Percentiles rank a stretch among this genome's conserved stretches.
These are phyloP conservation scores for Arctopsyche grandis DNA, from an alignment of 1,140 invertebrate genomes.

Conservation along the genomic window DNA sequence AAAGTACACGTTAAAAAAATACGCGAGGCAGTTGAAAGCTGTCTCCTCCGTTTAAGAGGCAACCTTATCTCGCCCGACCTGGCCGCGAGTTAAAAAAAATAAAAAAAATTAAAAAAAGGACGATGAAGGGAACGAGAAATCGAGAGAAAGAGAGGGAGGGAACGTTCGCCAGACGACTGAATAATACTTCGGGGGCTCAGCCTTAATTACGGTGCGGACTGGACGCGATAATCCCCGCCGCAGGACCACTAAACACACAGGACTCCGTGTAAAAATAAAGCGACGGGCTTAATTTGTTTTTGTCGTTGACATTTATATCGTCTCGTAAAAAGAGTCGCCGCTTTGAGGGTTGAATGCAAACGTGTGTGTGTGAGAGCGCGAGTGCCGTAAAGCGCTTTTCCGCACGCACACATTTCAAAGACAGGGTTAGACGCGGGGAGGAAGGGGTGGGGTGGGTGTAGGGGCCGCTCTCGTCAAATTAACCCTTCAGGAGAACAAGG, in stretches of 20 bases:
- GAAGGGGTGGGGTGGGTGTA: no score
- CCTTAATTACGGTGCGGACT: slow-evolving; percentile 39
- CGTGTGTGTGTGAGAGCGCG: neutral
- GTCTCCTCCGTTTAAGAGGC: slow-evolving; percentile 15
- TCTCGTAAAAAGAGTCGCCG: slow-evolving; percentile 42
- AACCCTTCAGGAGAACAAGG: slow-evolving; percentile 53
- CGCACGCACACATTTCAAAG: neutral
- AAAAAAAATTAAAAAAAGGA: slow-evolving; percentile 4
- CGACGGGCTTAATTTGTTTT: slow-evolving; percentile 51
- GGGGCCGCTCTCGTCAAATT: slow-evolving; percentile 48
- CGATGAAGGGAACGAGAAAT: neutral
- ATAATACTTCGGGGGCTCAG: slow-evolving; percentile 37
- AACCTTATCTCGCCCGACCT: slow-evolving; percentile 15
- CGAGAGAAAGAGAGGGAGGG: neutral
- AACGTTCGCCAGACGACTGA: slow-evolving; percentile 13
- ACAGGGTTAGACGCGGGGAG: neutral
- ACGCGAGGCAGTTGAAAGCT: slow-evolving; percentile 18
- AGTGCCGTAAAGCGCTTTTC: slow-evolving; percentile 37
- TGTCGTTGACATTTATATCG: slow-evolving; percentile 51
- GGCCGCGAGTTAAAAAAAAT: neutral
- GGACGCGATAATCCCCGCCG: slow-evolving; percentile 40
- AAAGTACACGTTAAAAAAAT: slow-evolving; percentile 17
- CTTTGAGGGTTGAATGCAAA: neutral
- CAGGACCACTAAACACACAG: slow-evolving; percentile 40
- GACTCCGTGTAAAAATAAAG: slow-evolving; percentile 37